phyloP scores from a whole-genome alignment of 2,888 invertebrate genomes.

The Pandemis cinnamomeana region DNA sequence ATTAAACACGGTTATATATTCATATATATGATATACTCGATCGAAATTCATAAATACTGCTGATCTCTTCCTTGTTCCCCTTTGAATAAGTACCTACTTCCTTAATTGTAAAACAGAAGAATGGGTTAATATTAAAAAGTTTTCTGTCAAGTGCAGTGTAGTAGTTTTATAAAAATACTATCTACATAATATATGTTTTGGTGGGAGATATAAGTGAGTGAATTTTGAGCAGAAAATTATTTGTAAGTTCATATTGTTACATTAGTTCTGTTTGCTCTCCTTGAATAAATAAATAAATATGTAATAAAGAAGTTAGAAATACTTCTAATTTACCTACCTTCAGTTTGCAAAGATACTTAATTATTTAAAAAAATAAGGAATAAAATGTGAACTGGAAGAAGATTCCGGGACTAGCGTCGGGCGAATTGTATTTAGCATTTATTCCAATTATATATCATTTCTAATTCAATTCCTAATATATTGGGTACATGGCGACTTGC shows the following conservation, averaged over 20 bases:
- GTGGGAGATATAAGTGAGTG: too few species aligned
- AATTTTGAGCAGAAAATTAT: too few species aligned
- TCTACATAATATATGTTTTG: too few species aligned
- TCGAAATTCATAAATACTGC: not conserved
- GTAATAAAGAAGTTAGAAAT: not conserved
- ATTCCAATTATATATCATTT: slow-evolving; percentile 19
- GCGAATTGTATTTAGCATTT: not conserved
- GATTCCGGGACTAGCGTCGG: slow-evolving; percentile 6
- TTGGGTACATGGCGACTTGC: slow-evolving; percentile 14
- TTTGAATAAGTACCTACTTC: not conserved
- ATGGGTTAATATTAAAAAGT: too few species aligned
- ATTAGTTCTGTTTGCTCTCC: too few species aligned
- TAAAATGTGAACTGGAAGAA: not conserved
- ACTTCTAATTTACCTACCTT: not conserved
- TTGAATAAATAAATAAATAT: too few species aligned
- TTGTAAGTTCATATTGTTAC: too few species aligned
- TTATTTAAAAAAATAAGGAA: not conserved
- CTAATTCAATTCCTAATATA: too few species aligned
- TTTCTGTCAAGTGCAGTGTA: too few species aligned
- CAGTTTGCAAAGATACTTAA: not conserved
- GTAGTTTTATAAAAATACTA: too few species aligned
- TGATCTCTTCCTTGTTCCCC: not conserved
- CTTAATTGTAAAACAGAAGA: too few species aligned
- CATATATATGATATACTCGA: not conserved
- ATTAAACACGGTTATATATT: not conserved